A percentile compares a stretch with the other conserved stretches of the same genome.
Conservation (phyloP, 2,797 vertebrate genomes). For the Micromesistius poutassou region DNA sequence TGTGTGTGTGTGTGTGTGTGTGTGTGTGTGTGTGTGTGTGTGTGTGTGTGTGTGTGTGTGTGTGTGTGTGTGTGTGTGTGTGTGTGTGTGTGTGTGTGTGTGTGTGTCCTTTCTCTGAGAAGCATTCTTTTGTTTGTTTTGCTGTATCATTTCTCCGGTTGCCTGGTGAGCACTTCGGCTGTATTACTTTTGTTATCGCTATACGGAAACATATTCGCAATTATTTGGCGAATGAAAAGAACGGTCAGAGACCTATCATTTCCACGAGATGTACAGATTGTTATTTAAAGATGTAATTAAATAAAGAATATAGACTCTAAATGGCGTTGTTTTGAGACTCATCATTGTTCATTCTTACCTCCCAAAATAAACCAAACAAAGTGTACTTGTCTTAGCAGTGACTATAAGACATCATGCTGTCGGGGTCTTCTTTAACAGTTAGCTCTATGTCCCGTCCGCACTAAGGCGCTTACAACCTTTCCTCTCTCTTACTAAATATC, state of each 20-base stretch:
- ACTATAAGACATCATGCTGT: no score
- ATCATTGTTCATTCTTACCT: background rate
- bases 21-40: background rate
- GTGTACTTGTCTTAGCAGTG: background rate
- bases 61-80: slow-evolving; percentile 1
- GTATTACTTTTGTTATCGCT: slow-evolving; percentile 62
- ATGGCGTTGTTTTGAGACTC: background rate
- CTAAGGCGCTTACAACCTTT: slow-evolving; percentile 49
- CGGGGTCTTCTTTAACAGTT: no score
- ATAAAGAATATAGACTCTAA: slow-evolving; percentile 66
- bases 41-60: background rate
- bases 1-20: background rate
- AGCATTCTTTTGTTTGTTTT: slow-evolving; percentile 41
- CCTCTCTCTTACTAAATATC: slow-evolving; percentile 56
- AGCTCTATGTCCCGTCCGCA: background rate
- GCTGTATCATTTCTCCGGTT: slow-evolving; percentile 46
- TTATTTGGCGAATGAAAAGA: slow-evolving; percentile 58
- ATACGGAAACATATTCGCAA: slow-evolving; percentile 50
- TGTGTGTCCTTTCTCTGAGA: slow-evolving; percentile 31
- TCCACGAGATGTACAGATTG: slow-evolving; percentile 64
- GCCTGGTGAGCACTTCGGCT: slow-evolving; percentile 64
- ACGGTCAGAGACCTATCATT: slow-evolving; percentile 57
- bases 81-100: background rate
- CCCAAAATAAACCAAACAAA: background rate
- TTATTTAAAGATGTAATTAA: slow-evolving; percentile 70